phyloP scores from a whole-genome alignment of 2,113 vertebrate genomes.

The Anoura caudifer region DNA sequence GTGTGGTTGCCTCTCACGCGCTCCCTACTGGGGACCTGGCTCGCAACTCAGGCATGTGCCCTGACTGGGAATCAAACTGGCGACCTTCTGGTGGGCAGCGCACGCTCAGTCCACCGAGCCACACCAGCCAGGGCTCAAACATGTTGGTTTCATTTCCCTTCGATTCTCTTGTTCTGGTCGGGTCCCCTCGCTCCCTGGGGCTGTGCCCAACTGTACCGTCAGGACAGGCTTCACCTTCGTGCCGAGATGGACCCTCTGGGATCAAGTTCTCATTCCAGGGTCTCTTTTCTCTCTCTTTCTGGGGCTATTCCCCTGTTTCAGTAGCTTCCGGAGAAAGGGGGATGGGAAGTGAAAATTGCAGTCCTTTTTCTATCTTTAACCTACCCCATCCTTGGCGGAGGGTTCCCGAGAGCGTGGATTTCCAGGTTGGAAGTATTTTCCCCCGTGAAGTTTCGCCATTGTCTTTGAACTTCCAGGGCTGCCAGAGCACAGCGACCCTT shows the following conservation, averaged over 20 bases:
- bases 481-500: neutral
- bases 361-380: neutral
- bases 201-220: neutral
- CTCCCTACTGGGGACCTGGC: too few species aligned
- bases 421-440: neutral
- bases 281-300: neutral
- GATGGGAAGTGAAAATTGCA: neutral
- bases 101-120: too few species aligned
- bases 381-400: neutral
- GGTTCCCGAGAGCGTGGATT: neutral
- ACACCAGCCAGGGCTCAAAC: too few species aligned
- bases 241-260: neutral
- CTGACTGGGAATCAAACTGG: too few species aligned
- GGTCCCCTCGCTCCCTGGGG: neutral
- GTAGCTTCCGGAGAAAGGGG: neutral
- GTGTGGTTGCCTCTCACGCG: too few species aligned
- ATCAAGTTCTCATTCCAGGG: neutral
- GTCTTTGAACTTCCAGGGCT: neutral
- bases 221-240: accelerated
- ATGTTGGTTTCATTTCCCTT: neutral
- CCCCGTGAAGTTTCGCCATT: neutral
- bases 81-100: too few species aligned
- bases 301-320: neutral
- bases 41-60: too few species aligned
- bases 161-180: too few species aligned